Evolutionary conservation across 2,888 invertebrate genomes (phyloP).

Genomic region (Tenthredo mesomela): DNA sequence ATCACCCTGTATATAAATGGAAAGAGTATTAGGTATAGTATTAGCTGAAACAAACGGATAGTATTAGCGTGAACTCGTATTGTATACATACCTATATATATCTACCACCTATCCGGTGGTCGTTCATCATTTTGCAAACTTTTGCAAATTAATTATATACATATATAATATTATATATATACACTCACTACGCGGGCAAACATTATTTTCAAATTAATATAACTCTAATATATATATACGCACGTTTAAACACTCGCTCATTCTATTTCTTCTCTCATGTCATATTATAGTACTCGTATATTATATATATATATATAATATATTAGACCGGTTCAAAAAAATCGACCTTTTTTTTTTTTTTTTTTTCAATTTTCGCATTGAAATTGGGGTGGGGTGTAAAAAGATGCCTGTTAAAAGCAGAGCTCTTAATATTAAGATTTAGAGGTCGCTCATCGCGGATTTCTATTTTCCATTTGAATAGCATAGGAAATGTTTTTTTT

Average conservation of each 20-base stretch:
- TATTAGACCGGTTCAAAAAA: too few relatives aligned
- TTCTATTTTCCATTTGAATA: too few relatives aligned
- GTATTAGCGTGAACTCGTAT: background rate
- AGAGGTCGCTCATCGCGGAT: too few relatives aligned
- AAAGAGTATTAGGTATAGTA: too few relatives aligned
- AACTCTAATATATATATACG: background rate
- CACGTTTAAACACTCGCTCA: background rate
- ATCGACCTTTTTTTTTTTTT: too few relatives aligned
- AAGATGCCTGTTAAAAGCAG: too few relatives aligned
- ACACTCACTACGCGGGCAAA: background rate
- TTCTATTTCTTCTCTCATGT: background rate
- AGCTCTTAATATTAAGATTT: too few relatives aligned
- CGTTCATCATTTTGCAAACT: background rate
- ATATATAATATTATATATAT: background rate
- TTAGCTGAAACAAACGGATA: background rate
- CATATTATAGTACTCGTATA: background rate
- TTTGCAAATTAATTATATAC: background rate
- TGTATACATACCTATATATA: background rate
- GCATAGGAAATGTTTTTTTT: too few relatives aligned
- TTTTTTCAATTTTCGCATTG: too few relatives aligned
- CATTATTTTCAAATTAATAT: slow-evolving; percentile 17
- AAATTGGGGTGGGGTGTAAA: too few relatives aligned
- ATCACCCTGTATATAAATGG: too few relatives aligned
- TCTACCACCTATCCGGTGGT: background rate
- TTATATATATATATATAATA: background rate